Percentiles rank a stretch among this genome's conserved stretches.
Conservation (phyloP, 2,888 invertebrate species). For the Drymonia ruficornis region DNA sequence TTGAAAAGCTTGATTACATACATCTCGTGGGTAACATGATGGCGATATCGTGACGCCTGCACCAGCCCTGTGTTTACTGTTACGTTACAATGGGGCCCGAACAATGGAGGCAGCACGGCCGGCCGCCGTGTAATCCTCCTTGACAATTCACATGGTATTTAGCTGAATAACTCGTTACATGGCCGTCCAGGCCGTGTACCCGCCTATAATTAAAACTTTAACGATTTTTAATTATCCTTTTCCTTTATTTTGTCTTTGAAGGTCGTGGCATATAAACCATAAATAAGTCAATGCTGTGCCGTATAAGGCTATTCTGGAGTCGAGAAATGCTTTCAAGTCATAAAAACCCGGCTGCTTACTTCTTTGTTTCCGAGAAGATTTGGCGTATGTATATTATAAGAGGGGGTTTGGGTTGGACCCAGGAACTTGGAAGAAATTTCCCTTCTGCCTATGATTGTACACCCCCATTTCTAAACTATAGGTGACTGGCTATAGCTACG, state of each 20-base stretch:
- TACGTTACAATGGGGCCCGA: constrained; percentile 36
- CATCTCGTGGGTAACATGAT: background rate
- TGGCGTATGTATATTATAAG: no score
- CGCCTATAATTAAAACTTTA: background rate
- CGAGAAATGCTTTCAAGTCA: background rate
- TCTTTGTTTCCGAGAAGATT: background rate
- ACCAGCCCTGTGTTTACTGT: constrained; percentile 13
- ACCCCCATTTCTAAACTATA: no score
- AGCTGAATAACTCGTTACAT: constrained; percentile 20
- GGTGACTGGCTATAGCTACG: no score
- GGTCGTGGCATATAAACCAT: constrained; percentile 4
- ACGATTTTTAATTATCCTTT: background rate
- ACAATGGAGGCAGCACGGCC: constrained; percentile 32
- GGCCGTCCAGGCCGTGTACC: background rate
- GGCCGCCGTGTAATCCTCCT: constrained; percentile 25
- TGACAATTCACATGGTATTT: constrained; percentile 14
- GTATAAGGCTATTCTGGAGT: background rate
- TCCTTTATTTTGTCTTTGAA: background rate
- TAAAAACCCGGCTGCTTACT: background rate
- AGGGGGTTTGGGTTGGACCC: no score
- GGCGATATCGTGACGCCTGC: background rate
- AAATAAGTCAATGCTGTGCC: background rate
- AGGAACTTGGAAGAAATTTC: no score
- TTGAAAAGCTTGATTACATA: background rate
- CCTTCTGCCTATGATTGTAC: no score